Percentiles rank a stretch among this genome's conserved stretches.
Evolutionary conservation across 2,113 vertebrate genomes (phyloP).

Genomic region (Beaufortia kweichowensis): DNA sequence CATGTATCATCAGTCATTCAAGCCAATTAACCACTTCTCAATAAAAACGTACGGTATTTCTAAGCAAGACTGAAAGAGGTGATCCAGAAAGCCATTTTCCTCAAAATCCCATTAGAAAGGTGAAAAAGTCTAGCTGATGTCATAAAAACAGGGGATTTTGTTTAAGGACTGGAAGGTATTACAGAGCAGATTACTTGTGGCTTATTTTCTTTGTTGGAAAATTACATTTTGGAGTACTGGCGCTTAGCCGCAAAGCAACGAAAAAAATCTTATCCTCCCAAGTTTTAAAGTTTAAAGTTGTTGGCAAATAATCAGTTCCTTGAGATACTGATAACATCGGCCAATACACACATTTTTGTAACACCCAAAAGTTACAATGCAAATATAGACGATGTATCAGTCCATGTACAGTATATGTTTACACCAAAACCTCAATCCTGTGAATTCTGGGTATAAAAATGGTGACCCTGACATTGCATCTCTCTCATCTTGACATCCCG

Average conservation of each 20-base stretch:
- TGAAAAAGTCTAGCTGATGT: conserved; percentile 67
- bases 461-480: conserved; percentile 17
- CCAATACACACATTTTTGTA: not conserved
- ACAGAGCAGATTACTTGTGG: conserved; percentile 78
- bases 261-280: conserved; percentile 64
- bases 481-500: conserved; percentile 45
- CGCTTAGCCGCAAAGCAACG: conserved; percentile 71
- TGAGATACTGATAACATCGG: not conserved
- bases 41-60: conserved; percentile 70
- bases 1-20: conserved; percentile 79
- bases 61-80: conserved; percentile 75
- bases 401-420: not conserved
- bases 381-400: no score
- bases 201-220: conserved; percentile 81
- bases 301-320: conserved; percentile 35
- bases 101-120: conserved; percentile 80
- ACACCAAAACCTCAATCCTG: not conserved
- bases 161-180: conserved; percentile 81
- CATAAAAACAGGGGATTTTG: conserved; percentile 80
- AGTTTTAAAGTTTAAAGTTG: conserved; percentile 66
- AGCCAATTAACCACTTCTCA: conserved; percentile 80
- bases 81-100: conserved; percentile 80
- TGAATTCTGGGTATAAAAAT: conserved; percentile 19
- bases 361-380: not conserved
- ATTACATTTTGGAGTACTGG: conserved; percentile 75